Conservation (phyloP, 1,140 invertebrate species). For the Anoplolepis gracilipes region DNA sequence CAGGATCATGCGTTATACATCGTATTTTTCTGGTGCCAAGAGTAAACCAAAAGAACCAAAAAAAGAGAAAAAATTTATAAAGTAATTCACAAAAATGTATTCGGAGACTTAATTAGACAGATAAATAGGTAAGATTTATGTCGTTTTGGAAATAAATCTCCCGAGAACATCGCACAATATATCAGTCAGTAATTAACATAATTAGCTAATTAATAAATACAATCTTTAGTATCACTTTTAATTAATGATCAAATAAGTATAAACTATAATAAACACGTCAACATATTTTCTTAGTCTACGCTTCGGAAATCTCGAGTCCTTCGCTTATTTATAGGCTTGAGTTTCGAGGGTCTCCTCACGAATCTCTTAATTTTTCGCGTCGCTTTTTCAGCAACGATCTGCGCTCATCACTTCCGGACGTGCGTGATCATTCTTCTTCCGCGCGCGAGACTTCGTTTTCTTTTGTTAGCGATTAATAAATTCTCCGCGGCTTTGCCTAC, state of each 20-base stretch:
- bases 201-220: constrained; percentile 7
- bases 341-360: constrained; percentile 1
- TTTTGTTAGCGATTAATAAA: constrained; percentile 59
- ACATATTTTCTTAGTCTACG: too few species aligned
- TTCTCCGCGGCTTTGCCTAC: constrained; percentile 29
- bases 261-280: background rate
- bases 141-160: background rate
- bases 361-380: constrained; percentile 56
- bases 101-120: background rate
- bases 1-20: background rate
- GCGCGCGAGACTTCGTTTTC: background rate
- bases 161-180: background rate
- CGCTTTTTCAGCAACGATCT: background rate
- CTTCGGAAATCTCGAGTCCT: constrained; percentile 17
- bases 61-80: background rate
- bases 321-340: constrained; percentile 35
- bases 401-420: constrained; percentile 45
- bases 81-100: constrained; percentile 45
- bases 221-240: background rate
- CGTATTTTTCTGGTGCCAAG: constrained; percentile 35
- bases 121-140: background rate
- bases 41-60: background rate
- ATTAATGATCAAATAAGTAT: background rate
- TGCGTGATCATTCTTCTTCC: constrained; percentile 30
- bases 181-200: constrained; percentile 3